Evolutionary conservation across 2,797 vertebrate species (phyloP).

Genomic region (Ispidina lecontei): DNA sequence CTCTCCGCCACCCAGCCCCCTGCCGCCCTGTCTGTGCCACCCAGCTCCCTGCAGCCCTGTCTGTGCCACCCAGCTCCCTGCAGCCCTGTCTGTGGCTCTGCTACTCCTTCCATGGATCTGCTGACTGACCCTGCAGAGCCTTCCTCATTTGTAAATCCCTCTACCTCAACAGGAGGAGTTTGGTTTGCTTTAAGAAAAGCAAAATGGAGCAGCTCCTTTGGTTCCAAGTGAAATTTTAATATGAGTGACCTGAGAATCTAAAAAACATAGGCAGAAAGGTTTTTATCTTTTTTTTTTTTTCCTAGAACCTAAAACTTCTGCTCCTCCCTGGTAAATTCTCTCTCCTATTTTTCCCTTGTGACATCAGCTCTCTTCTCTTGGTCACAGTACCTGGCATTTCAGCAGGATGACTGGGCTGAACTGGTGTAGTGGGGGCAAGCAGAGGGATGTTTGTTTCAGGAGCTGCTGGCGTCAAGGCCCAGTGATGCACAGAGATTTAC

Average conservation of each 20-base stretch:
- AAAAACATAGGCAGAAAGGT: background rate
- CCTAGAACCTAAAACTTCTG: background rate
- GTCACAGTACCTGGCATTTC: slow-evolving; percentile 32
- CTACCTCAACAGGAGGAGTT: background rate
- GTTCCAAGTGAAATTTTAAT: background rate
- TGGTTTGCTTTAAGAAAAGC: background rate
- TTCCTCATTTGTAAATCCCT: background rate
- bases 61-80: background rate
- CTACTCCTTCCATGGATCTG: background rate
- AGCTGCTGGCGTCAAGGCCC: slow-evolving; percentile 53
- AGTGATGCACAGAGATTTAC: slow-evolving; percentile 26
- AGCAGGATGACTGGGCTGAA: background rate
- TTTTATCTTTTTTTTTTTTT: background rate
- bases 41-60: too few relatives aligned
- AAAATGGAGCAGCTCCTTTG: background rate
- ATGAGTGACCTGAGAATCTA: background rate
- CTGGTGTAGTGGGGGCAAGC: background rate
- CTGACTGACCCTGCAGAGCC: background rate
- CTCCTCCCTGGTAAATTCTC: background rate
- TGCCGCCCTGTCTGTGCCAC: too few relatives aligned
- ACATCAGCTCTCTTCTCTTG: background rate
- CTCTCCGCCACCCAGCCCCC: too few relatives aligned
- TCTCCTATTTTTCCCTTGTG: background rate
- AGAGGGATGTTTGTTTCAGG: background rate
- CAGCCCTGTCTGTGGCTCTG: background rate